Conservation (phyloP, 2,797 vertebrate species). For the Pangasius macronema region DNA sequence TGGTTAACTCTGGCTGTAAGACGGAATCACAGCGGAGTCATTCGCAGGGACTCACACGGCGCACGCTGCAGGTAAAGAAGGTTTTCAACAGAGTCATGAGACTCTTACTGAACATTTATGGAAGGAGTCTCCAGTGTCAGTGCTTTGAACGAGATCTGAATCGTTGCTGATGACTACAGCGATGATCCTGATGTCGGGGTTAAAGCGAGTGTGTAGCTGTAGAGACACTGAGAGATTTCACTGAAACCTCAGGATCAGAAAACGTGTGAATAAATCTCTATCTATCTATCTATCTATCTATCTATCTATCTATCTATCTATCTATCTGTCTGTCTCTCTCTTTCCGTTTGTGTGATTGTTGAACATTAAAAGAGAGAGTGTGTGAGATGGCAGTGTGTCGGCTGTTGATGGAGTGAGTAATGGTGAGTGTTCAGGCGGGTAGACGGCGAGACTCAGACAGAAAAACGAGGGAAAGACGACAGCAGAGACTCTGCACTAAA, state of each 20-base stretch:
- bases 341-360: background rate
- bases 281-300: too few relatives aligned
- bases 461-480: background rate
- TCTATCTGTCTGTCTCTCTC: background rate
- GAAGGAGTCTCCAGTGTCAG: background rate
- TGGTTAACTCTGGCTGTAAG: too few relatives aligned
- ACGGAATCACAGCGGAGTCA: background rate
- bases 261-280: background rate
- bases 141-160: background rate
- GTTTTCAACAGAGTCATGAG: too few relatives aligned
- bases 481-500: too few relatives aligned
- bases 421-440: background rate
- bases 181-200: background rate
- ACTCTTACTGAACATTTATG: background rate
- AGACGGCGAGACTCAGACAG: background rate
- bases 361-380: background rate
- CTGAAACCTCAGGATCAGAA: background rate
- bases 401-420: background rate
- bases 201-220: background rate
- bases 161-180: too few relatives aligned
- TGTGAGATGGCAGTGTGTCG: too few relatives aligned
- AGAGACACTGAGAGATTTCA: background rate
- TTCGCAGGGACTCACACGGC: background rate
- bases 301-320: too few relatives aligned
- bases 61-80: background rate